These are phyloP conservation scores for Diarsia mendica DNA, from an alignment of 2,888 invertebrate genomes.

Conservation along the genomic window DNA sequence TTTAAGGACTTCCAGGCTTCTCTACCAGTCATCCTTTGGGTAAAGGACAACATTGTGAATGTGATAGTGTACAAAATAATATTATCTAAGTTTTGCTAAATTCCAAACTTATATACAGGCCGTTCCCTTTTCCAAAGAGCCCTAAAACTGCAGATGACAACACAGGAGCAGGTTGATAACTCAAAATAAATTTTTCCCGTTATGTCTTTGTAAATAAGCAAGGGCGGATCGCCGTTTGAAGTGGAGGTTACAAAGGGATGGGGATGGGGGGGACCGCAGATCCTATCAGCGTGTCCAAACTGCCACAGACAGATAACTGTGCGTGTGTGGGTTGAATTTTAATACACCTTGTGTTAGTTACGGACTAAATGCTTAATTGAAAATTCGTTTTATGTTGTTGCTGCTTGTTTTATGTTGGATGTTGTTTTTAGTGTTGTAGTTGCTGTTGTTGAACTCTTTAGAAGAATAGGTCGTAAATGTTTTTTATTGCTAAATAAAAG, in stretches of 20 bases:
- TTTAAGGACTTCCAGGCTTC: too few relatives aligned
- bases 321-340: conserved; percentile 84
- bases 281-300: conserved; percentile 85
- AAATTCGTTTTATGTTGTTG: conserved; percentile 67
- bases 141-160: conserved; percentile 63
- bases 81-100: background rate
- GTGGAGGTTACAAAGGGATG: conserved; percentile 78
- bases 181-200: conserved; percentile 78
- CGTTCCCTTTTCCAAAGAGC: conserved; percentile 19
- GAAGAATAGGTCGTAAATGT: background rate
- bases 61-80: too few relatives aligned
- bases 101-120: conserved; percentile 8
- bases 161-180: conserved; percentile 71
- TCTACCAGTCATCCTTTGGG: too few relatives aligned
- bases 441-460: conserved; percentile 13
- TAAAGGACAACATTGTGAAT: too few relatives aligned
- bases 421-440: conserved; percentile 13
- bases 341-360: conserved; percentile 76
- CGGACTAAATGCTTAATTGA: conserved; percentile 77
- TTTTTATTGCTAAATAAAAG: background rate
- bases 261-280: conserved; percentile 75
- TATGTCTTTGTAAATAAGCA: conserved; percentile 79
- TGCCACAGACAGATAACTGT: conserved; percentile 86
- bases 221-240: conserved; percentile 84
- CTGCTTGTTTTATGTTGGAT: conserved; percentile 22